A percentile compares a stretch with the other conserved stretches of the same genome.
Conservation (phyloP, 2,113 vertebrate genomes). For the Perca flavescens region DNA sequence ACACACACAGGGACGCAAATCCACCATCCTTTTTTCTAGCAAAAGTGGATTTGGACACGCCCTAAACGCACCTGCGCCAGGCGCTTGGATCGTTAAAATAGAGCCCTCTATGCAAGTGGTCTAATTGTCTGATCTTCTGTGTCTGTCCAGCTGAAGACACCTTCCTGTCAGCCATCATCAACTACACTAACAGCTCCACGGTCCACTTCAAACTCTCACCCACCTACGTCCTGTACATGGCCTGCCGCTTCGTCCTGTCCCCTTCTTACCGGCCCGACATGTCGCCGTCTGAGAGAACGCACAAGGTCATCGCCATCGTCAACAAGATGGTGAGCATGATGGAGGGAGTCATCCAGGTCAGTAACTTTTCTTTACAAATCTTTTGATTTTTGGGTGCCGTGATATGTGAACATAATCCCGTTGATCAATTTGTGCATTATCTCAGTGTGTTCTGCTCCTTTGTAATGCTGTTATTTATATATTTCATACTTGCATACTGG, state of each 20-base stretch:
- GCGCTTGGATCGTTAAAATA: too few relatives aligned
- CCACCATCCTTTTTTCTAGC: too few relatives aligned
- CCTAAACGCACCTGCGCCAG: too few relatives aligned
- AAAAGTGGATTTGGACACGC: too few relatives aligned
- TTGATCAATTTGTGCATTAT: background rate
- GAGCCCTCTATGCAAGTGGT: background rate
- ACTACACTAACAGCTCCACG: conserved; percentile 98
- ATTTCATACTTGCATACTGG: background rate
- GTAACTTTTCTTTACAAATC: conserved; percentile 50
- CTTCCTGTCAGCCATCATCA: conserved; percentile 97
- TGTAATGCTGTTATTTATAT: background rate
- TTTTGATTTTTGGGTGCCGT: background rate
- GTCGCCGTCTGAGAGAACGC: conserved; percentile 92
- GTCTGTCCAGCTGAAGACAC: conserved; percentile 91
- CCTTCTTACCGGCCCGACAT: conserved; percentile 91
- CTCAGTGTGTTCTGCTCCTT: background rate
- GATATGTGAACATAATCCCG: background rate
- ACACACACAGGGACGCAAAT: too few relatives aligned
- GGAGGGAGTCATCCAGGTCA: conserved; percentile 99
- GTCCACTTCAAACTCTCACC: conserved; percentile 98
- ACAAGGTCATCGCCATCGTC: conserved; percentile 96
- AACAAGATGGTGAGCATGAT: conserved; percentile 99
- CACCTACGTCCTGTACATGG: conserved; percentile 97
- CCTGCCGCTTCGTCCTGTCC: conserved; percentile 95
- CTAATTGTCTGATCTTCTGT: background rate